Conservation (phyloP, 2,797 vertebrate species). For the Channallabes apus region DNA sequence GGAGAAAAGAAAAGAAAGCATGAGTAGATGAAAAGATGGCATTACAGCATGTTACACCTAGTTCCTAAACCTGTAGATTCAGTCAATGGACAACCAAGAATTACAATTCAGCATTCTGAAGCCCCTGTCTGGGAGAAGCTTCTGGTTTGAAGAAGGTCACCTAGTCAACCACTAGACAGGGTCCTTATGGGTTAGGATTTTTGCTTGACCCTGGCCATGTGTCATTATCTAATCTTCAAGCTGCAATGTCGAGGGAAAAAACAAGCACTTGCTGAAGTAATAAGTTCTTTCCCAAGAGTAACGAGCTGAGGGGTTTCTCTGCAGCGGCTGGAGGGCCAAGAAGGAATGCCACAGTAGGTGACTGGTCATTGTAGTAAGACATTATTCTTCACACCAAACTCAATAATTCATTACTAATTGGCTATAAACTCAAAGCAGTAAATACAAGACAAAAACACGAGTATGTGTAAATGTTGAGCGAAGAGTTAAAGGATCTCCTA, state of each 20-base stretch:
- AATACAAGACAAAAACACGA: background rate
- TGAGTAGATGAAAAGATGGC: background rate
- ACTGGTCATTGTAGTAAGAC: background rate
- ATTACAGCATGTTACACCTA: background rate
- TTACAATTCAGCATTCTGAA: background rate
- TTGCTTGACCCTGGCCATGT: background rate
- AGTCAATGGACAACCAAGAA: background rate
- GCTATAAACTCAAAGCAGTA: background rate
- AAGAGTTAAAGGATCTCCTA: conserved; percentile 62
- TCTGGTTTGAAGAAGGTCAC: background rate
- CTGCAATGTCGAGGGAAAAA: background rate
- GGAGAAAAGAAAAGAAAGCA: background rate
- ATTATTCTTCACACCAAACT: background rate
- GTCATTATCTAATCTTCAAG: background rate
- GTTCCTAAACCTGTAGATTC: background rate
- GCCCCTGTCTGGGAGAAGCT: background rate
- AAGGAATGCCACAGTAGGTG: background rate
- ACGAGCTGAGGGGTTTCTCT: background rate
- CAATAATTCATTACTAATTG: background rate
- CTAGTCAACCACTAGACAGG: background rate
- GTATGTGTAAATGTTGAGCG: background rate
- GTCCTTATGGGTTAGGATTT: background rate
- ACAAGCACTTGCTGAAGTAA: background rate
- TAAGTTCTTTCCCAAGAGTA: background rate
- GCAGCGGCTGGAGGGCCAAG: background rate